These are phyloP conservation scores for Atrina japonica DNA, from an alignment of 2,888 invertebrate genomes.

Conservation along the genomic window DNA sequence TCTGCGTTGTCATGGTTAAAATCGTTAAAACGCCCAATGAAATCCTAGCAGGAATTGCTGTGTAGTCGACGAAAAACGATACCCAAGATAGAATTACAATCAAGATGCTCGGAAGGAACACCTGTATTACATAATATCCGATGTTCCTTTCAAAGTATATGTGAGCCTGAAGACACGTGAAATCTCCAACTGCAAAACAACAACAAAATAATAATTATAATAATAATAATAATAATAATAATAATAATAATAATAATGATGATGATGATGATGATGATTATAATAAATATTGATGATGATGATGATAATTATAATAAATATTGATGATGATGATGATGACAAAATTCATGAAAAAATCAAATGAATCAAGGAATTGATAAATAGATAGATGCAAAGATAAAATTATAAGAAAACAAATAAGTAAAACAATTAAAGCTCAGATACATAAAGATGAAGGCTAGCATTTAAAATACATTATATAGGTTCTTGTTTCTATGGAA, in stretches of 20 bases:
- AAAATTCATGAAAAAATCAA: background rate
- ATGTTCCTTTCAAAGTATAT: slow-evolving; percentile 90
- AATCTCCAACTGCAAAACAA: slow-evolving; percentile 54
- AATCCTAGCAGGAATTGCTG: slow-evolving; percentile 70
- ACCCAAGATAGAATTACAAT: slow-evolving; percentile 86
- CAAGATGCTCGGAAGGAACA: slow-evolving; percentile 83
- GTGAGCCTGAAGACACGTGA: slow-evolving; percentile 80
- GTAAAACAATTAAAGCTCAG: no score
- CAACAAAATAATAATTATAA: background rate
- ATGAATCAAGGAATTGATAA: no score
- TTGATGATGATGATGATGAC: no score
- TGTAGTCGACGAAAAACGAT: slow-evolving; percentile 83
- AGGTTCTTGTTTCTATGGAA: no score
- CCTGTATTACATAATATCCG: slow-evolving; percentile 86
- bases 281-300: no score
- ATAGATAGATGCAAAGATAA: no score
- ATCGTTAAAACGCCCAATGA: slow-evolving; percentile 67
- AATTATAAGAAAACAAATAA: no score
- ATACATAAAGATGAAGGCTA: no score
- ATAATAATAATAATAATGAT: no score
- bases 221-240: slow-evolving; percentile 8
- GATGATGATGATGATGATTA: no score
- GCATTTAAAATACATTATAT: no score
- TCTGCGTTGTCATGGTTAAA: slow-evolving; percentile 75
- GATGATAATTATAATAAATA: background rate